Evolutionary conservation across 1,140 invertebrate genomes (phyloP).

Genomic region (Saxidomus purpurata): DNA sequence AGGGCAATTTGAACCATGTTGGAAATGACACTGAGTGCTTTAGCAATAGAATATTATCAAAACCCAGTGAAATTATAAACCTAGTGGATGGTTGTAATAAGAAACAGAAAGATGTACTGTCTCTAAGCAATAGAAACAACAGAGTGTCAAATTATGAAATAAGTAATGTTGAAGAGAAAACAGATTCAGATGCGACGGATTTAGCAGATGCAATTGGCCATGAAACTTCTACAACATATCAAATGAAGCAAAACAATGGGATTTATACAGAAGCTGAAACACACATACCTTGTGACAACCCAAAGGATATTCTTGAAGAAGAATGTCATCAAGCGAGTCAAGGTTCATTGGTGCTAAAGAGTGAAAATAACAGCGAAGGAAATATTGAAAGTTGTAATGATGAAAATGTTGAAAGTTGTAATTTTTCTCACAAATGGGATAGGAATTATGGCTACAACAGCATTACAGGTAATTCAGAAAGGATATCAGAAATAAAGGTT

Average conservation of each 20-base stretch:
- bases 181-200: background rate
- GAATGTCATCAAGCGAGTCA: background rate
- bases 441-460: background rate
- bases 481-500: background rate
- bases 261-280: background rate
- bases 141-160: too few relatives aligned
- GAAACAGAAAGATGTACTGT: too few relatives aligned
- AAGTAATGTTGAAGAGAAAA: too few relatives aligned
- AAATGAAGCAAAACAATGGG: background rate
- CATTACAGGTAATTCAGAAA: background rate
- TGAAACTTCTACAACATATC: background rate
- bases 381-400: background rate
- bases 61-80: too few relatives aligned
- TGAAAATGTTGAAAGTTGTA: background rate
- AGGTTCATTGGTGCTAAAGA: background rate
- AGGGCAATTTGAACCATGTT: too few relatives aligned
- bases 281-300: background rate
- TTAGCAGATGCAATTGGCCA: background rate
- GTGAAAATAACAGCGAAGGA: background rate
- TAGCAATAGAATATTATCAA: too few relatives aligned
- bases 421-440: background rate
- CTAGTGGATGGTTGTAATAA: too few relatives aligned
- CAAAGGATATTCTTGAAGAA: background rate
- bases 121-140: too few relatives aligned
- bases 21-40: too few relatives aligned